Base-by-base conservation (phyloP, 2,888 invertebrate genomes). In the Caradrina kadenii region DNA sequence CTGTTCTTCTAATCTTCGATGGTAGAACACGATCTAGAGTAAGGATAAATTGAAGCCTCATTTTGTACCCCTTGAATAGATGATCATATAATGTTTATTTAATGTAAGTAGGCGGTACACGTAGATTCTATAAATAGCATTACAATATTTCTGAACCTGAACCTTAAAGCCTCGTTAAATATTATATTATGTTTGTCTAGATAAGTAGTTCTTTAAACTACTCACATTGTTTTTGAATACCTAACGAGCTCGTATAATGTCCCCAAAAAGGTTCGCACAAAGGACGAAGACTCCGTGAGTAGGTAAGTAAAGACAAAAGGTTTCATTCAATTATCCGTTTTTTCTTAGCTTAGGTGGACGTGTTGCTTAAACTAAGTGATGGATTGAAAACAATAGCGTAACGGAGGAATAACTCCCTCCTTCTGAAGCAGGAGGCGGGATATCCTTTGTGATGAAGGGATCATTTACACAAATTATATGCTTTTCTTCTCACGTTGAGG, bases 181-280 rank as follows among this genome's bases (percentile, higher is more conserved):
- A 45, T 45, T 45, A 45, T 4, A 45, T 17, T 15, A 39, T 50
- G 49, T 59, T 55, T 45, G 22, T 54, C 31, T 35, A 35, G 19
- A 45, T 39, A 31, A 31, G 13, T 11, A 73, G 21, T 52, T 22
- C 26, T 48, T 21, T 54, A 19, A 48, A 48, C 15, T 62, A 42
- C 48, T 55, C 26, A 50, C 49, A 19, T 21, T 31, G 31, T 50
- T 52, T 45, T 15, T 15, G 19, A 15, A 39, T 15, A 21, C 58
- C 3, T 39, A 58, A 58, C n/a, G 50, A 71, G 48, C 52, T 55
- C 26, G 4, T 73, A 17, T 49, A 21, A 39, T 21, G 31, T 61
- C 52, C 56, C n/a, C 21, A 19, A 48, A 73, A 74, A 73, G 61
- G 56, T 56, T 67, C 17, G 11, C 60, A 17, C 13, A 50, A 56